phyloP scores from a whole-genome alignment of 1,140 invertebrate genomes.

The Charaxes varanes region DNA sequence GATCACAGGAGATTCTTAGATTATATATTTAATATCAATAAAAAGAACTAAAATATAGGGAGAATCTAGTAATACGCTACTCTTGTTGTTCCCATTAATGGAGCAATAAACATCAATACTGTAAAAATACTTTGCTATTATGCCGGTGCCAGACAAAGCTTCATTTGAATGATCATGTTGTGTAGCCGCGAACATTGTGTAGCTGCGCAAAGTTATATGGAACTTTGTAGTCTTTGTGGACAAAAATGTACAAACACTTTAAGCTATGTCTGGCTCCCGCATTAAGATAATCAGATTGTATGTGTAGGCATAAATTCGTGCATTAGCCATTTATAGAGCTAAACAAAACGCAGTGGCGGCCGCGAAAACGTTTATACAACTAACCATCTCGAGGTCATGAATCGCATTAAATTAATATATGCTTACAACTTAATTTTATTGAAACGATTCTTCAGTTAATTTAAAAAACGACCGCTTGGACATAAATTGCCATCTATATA shows the following conservation, averaged over 20 bases:
- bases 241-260: no score
- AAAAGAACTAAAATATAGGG: no score
- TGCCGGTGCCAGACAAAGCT: no score
- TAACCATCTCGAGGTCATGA: constrained; percentile 39
- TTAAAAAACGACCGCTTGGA: not conserved
- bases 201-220: not conserved
- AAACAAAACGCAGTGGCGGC: constrained; percentile 41
- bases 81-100: no score
- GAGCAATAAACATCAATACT: no score
- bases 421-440: constrained; percentile 34
- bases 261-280: not conserved
- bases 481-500: not conserved
- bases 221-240: not conserved
- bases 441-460: not conserved
- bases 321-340: constrained; percentile 31
- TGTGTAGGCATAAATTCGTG: constrained; percentile 17
- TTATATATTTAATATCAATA: no score
- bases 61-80: no score
- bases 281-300: not conserved
- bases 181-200: no score
- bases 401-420: constrained; percentile 48
- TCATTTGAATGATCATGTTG: no score
- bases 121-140: no score
- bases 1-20: no score
- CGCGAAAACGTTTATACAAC: constrained; percentile 51